These are phyloP conservation scores for Geodia barretti DNA, from an alignment of 37 sponge, comb jelly and placozoan genomes.

Conservation along the genomic window DNA sequence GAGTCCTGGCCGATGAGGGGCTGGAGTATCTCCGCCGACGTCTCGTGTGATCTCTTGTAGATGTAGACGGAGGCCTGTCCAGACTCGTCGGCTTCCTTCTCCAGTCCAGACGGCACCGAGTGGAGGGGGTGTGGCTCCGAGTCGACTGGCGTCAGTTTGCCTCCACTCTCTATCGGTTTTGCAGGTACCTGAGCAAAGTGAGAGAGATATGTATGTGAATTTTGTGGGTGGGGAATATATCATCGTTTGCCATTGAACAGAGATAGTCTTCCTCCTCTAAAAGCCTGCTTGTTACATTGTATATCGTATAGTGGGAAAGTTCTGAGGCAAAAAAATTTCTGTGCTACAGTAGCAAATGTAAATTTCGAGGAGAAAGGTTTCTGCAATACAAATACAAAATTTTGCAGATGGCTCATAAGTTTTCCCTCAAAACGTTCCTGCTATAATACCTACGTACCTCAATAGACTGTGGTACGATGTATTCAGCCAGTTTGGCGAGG, in stretches of 20 bases:
- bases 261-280: neutral
- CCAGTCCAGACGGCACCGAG: conserved; percentile 7
- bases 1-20: conserved; percentile 80
- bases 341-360: too few species aligned
- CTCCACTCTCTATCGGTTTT: neutral
- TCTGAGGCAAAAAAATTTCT: too few species aligned
- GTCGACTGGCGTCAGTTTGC: neutral
- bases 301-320: too few species aligned
- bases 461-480: conserved; percentile 61
- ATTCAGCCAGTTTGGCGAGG: conserved; percentile 92
- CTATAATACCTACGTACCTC: conserved; percentile 18
- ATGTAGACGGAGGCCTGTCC: conserved; percentile 83
- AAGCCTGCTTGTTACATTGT: too few species aligned
- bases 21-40: conserved; percentile 83
- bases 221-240: too few species aligned
- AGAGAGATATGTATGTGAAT: neutral
- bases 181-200: conserved; percentile 9
- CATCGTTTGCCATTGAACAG: too few species aligned
- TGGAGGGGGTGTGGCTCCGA: neutral
- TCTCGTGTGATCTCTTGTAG: conserved; percentile 79
- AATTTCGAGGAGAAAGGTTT: too few species aligned
- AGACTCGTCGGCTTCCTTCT: conserved; percentile 47
- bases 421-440: too few species aligned
- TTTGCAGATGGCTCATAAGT: too few species aligned
- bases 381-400: too few species aligned